Conservation (phyloP, 2,113 vertebrate genomes). For the Gymnobelideus leadbeateri region DNA sequence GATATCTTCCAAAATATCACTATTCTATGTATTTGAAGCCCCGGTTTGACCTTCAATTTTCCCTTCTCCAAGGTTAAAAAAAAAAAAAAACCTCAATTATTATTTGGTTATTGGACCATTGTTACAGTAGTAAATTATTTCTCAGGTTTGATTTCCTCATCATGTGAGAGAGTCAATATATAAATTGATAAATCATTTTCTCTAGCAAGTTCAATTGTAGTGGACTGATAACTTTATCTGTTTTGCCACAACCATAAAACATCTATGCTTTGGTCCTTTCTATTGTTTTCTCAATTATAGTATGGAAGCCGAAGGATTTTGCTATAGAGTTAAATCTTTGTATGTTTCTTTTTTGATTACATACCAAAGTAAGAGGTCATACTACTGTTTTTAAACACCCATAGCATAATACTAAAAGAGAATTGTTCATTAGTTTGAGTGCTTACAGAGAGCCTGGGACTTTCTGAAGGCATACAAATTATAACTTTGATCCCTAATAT, state of each 20-base stretch:
- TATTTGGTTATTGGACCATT: not conserved
- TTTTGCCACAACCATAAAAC: not conserved
- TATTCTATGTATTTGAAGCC: not conserved
- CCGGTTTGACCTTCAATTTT: not conserved
- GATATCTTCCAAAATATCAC: not conserved
- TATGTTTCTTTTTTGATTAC: conserved; percentile 21
- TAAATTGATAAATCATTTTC: not conserved
- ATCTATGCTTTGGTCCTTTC: not conserved
- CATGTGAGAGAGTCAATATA: not conserved
- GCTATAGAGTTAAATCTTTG: conserved; percentile 15
- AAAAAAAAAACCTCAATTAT: not conserved
- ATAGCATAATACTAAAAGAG: not conserved
- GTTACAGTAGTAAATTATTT: not conserved
- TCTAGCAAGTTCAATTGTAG: not conserved
- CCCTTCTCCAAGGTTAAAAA: not conserved
- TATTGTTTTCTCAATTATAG: conserved; percentile 19
- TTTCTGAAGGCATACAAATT: conserved; percentile 58
- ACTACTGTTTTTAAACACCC: conserved; percentile 2
- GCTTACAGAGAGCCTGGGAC: not conserved
- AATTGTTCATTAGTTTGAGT: conserved; percentile 49
- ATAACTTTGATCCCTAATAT: conserved; percentile 60
- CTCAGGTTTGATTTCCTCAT: not conserved
- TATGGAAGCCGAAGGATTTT: not conserved
- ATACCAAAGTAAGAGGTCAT: conserved; percentile 36
- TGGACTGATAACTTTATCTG: not conserved